Percentiles rank a stretch among this genome's conserved stretches.
Evolutionary conservation across 2,797 vertebrate species (phyloP).

Genomic region (Helarctos malayanus): DNA sequence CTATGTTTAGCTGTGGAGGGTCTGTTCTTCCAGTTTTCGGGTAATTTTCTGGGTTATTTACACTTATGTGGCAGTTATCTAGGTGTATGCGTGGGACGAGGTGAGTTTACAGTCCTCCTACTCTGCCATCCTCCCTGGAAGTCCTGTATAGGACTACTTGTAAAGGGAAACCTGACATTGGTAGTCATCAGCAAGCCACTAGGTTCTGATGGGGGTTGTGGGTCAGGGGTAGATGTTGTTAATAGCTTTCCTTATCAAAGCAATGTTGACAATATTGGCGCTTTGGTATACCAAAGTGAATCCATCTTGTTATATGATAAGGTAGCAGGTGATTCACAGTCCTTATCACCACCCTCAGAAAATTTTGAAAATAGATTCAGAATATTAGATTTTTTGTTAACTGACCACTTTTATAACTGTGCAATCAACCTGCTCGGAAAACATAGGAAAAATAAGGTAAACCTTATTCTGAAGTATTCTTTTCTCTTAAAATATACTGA

Average conservation of each 20-base stretch:
- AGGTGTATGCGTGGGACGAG: background rate
- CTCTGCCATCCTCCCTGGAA: background rate
- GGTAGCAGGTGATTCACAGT: background rate
- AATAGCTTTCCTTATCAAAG: background rate
- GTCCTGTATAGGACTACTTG: background rate
- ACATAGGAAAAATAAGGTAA: background rate
- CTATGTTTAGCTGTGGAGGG: background rate
- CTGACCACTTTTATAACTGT: background rate
- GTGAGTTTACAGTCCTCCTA: background rate
- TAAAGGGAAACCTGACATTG: background rate
- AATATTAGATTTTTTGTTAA: background rate
- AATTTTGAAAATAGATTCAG: background rate
- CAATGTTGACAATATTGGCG: background rate
- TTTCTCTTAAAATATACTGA: background rate
- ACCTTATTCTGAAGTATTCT: background rate
- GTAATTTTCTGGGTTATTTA: background rate
- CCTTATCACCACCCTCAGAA: background rate
- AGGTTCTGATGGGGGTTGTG: background rate
- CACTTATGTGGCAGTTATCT: background rate
- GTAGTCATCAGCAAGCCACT: background rate
- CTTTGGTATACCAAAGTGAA: background rate
- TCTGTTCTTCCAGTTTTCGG: background rate
- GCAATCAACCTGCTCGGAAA: background rate
- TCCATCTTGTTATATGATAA: background rate
- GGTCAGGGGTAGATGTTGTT: background rate